phyloP scores from a whole-genome alignment of 64 coral and sea anemone species.

The Astreopora myriophthalma region DNA sequence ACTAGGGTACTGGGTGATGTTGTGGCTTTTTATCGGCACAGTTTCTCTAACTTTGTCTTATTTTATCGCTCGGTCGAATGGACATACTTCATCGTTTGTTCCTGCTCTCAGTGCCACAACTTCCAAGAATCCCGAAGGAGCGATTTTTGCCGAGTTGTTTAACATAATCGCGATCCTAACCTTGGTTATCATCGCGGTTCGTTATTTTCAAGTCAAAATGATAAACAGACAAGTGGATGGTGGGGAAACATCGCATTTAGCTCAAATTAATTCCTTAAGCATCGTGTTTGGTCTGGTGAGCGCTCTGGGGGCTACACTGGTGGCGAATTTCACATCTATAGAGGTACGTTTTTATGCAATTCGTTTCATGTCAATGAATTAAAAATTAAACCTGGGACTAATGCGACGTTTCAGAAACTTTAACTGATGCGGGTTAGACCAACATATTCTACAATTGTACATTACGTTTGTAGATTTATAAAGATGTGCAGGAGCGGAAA shows the following conservation, averaged over 20 bases:
- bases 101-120: constrained; percentile 83
- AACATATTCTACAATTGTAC: too few species aligned
- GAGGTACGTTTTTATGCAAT: constrained; percentile 50
- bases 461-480: not conserved
- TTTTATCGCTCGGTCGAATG: constrained; percentile 44
- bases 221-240: constrained; percentile 60
- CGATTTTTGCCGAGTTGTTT: constrained; percentile 76
- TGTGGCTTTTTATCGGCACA: constrained; percentile 74
- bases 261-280: constrained; percentile 66
- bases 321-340: constrained; percentile 75
- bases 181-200: constrained; percentile 62
- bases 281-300: constrained; percentile 74
- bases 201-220: constrained; percentile 78
- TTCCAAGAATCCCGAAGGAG: constrained; percentile 60
- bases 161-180: constrained; percentile 54
- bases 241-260: constrained; percentile 48
- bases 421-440: too few species aligned
- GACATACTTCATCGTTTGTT: constrained; percentile 71
- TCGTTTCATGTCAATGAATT: too few species aligned
- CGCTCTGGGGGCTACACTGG: constrained; percentile 65
- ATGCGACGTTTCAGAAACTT: too few species aligned
- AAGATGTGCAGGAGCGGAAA: not conserved
- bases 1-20: constrained; percentile 63
- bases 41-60: constrained; percentile 71
- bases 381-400: too few species aligned